These are phyloP conservation scores for Boulengerochromis microlepis DNA, from an alignment of 2,113 vertebrate species.

Conservation along the genomic window DNA sequence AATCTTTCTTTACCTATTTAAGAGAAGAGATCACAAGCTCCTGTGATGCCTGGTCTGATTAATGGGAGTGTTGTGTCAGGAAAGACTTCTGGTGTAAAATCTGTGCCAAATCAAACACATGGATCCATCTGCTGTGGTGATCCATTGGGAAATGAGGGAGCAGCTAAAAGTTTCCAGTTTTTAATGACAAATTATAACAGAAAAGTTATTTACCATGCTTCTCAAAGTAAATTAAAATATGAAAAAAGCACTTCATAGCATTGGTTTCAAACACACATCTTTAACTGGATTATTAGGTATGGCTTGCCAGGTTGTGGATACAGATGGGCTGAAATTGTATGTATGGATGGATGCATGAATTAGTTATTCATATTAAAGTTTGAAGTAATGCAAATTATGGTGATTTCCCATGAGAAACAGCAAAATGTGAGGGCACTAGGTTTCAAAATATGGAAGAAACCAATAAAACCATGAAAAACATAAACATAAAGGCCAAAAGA, in stretches of 20 bases:
- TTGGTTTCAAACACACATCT: not conserved
- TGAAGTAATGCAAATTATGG: not conserved
- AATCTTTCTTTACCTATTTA: not conserved
- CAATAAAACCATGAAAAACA: not conserved
- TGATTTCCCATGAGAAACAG: not conserved
- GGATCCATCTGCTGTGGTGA: not conserved
- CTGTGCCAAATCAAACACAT: not conserved
- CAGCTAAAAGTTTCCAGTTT: not conserved
- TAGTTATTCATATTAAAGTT: not conserved
- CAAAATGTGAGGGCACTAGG: rapidly evolving
- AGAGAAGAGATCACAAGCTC: not conserved
- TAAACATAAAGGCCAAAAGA: not conserved
- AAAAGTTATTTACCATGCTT: not conserved
- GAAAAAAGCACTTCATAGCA: not conserved
- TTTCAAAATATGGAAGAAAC: not conserved
- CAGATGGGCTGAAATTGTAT: not conserved
- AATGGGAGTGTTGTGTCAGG: not conserved
- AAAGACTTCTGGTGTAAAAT: not conserved
- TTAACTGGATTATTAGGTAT: not conserved
- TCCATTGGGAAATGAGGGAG: not conserved
- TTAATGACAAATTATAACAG: not conserved
- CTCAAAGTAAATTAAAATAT: not conserved
- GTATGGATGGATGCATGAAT: rapidly evolving
- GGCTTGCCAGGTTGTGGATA: not conserved
- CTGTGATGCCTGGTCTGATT: not conserved